Evolutionary conservation across 2,113 vertebrate species (phyloP).

Genomic region (Myrmecophaga tridactyla): DNA sequence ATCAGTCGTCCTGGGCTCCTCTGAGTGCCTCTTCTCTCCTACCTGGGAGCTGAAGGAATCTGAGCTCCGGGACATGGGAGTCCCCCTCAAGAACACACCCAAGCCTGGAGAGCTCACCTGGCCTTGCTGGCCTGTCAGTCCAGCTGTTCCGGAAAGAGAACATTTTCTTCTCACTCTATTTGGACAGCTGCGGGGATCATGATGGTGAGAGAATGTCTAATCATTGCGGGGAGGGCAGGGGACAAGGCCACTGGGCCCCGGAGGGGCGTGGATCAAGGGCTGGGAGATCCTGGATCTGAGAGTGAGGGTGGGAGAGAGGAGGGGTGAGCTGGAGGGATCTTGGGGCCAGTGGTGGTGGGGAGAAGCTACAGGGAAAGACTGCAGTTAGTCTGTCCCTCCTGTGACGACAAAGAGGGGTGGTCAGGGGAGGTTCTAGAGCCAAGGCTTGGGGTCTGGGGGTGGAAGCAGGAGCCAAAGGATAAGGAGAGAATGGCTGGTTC

Average conservation of each 20-base stretch:
- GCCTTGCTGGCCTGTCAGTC: neutral
- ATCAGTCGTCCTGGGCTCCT: neutral
- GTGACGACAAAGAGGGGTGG: neutral
- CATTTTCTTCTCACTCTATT: conserved; percentile 33
- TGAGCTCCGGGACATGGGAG: neutral
- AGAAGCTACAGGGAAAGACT: neutral
- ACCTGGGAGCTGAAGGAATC: neutral
- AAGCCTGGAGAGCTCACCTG: conserved; percentile 25
- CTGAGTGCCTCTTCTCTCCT: neutral
- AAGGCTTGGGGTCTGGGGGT: neutral
- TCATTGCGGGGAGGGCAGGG: neutral
- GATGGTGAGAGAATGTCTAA: neutral
- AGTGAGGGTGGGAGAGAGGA: neutral
- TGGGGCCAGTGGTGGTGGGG: fast-evolving
- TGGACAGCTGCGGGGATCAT: neutral
- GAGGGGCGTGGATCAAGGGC: neutral
- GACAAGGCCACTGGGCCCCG: neutral
- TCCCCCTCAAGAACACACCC: neutral
- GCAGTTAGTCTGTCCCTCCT: too few relatives aligned
- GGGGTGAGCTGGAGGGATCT: neutral
- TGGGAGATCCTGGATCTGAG: neutral
- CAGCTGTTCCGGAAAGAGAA: conserved; percentile 16
- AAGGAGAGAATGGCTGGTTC: neutral
- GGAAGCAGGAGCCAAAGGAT: neutral
- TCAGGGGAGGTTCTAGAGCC: neutral